Base-by-base conservation (phyloP, 1,140 invertebrate species). In the Drosophila tristis region DNA sequence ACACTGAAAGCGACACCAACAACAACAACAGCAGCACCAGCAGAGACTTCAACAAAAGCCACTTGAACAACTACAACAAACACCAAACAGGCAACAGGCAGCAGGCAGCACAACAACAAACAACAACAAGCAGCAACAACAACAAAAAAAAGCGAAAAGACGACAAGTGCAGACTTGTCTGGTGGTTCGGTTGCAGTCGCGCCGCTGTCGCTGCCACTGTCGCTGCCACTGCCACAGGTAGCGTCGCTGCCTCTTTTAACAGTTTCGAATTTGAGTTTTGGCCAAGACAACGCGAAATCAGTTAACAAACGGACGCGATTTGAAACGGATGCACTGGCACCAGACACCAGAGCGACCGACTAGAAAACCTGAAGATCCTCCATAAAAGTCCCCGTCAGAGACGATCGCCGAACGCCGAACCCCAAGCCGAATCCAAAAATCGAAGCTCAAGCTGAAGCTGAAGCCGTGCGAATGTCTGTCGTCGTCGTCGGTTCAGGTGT, bases 281-380 rank as follows among this genome's bases (percentile, higher is more conserved):
- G 81, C 74, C 80, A 78, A 78, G 68, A 78, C 79, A 86, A 74
- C 90, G 90, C 85, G 90, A 90, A 91, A 87, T 91, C 90, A 91
- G 90, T 91, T 91, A 90, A 90, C 82, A 80, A 91, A 90, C 82
- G 90, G 87, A 91, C 90, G 80, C 76, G 80, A 84, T 80, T 85
- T 79, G 79, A 85, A 91, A 91, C 80, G 85, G 80, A 90, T 90
- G 85, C 85, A 70, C 61, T 67, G 58, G 64, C 45, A 59, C 50
- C 51, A 47, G 9, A 47, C 15, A 35, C 35, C 42, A 70, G 49
- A 57, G 31, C 49, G 25, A 65, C 35, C 31, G n/a, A 16, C 4
- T 4, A 39, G 4, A 51, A 55, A 60, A 76, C 66, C 51, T 70
- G 67, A 58, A 70, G 65, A 49, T 72, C 68, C 56, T 72, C 68